Evolutionary conservation across 1,140 invertebrate species (phyloP).

Genomic region (Drosophila erecta): DNA sequence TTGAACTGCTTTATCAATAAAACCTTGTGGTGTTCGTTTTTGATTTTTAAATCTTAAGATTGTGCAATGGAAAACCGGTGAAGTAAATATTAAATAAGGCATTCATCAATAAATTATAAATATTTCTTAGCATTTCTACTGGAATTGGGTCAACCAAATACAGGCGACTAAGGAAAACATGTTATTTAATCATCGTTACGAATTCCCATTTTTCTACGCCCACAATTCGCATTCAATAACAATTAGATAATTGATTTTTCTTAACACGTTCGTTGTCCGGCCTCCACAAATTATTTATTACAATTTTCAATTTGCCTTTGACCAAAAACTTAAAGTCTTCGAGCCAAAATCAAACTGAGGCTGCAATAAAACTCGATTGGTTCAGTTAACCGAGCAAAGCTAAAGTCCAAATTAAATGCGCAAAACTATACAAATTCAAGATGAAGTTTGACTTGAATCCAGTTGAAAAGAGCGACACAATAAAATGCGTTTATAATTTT

Average conservation of each 20-base stretch:
- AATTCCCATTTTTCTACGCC: slow-evolving; percentile 9
- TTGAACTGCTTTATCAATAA: no score
- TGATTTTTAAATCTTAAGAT: no score
- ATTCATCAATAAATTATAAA: neutral
- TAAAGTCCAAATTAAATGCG: slow-evolving; percentile 64
- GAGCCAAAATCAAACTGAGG: slow-evolving; percentile 36
- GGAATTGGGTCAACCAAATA: neutral
- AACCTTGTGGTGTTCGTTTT: no score
- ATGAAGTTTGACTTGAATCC: slow-evolving; percentile 53
- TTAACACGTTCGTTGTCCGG: slow-evolving; percentile 38
- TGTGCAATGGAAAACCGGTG: no score
- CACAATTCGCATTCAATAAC: slow-evolving; percentile 42
- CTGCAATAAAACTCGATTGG: slow-evolving; percentile 66
- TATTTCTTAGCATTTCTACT: neutral
- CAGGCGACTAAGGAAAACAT: neutral
- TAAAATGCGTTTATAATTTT: slow-evolving; percentile 62
- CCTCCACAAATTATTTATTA: slow-evolving; percentile 59
- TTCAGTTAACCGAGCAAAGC: slow-evolving; percentile 29
- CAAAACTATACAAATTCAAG: slow-evolving; percentile 59
- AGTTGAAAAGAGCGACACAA: slow-evolving; percentile 63
- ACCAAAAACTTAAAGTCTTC: slow-evolving; percentile 52
- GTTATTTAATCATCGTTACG: slow-evolving; percentile 6
- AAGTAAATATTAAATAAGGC: neutral
- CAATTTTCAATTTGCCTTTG: slow-evolving; percentile 64
- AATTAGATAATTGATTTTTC: slow-evolving; percentile 72